Base-by-base conservation (phyloP, 2,888 invertebrate genomes). In the Limnephilus auricula region DNA sequence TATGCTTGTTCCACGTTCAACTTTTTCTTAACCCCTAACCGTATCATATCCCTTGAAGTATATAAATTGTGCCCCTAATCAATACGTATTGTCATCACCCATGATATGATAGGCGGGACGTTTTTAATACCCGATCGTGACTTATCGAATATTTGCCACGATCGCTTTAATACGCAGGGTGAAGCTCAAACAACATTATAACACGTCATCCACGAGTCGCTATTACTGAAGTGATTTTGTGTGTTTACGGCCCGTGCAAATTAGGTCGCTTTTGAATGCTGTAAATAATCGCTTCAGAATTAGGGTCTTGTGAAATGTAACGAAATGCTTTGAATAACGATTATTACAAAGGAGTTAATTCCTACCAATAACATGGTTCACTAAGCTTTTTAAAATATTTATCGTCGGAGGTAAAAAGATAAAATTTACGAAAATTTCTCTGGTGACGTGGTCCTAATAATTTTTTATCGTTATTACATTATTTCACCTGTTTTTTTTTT, bases 301-400 rank as follows among this genome's bases (percentile, higher is more conserved):
- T 78, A 88, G 32, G 87, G 78, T 79, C 34, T 78, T 34, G 87
- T 88, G 37, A 88, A 88, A 78, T 88, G 87, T 88, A 88, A 88
- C 87, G 40, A 88, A 88, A 79, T 87, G 30, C 78, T 87, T 87
- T 87, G 87, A 87, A 78, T 79, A 78, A 79, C 87, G 87, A 88
- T 88, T 88, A 88, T 88, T 78, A 79, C 78, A 78, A 88, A 88
- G 78, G 87, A 88, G 87, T 88, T 88, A 88, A 88, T 88, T 88
- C 87, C 87, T 88, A n/a, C 30, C 87, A 88, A 88, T 88, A 88
- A 88, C 87, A 37, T 25, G 87, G 79, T 88, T 88, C 87, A 79
- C 87, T 88, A n/a, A 78, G 37, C 87, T 88, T 34, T 65, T 37
- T 34, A 12, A 78, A 88, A 79, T 88, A 79, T 88, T 88, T 88